These are phyloP conservation scores for Melanostoma mellinum DNA, from an alignment of 2,888 invertebrate genomes.

Conservation along the genomic window DNA sequence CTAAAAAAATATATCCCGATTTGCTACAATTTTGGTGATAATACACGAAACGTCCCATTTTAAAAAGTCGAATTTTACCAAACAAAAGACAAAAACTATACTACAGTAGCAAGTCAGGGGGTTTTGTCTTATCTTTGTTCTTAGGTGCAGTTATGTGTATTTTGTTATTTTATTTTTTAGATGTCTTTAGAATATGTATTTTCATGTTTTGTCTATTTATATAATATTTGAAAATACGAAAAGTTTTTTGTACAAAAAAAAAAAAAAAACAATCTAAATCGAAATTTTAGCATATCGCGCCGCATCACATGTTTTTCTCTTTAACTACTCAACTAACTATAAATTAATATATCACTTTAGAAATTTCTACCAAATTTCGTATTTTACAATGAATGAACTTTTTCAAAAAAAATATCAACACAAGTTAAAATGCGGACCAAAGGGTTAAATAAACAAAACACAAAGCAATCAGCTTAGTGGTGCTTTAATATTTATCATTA, in stretches of 20 bases:
- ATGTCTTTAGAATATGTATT: slow-evolving; percentile 28
- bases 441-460: slow-evolving; percentile 36
- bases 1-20: not conserved
- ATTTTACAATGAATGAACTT: slow-evolving; percentile 15
- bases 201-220: slow-evolving; percentile 31
- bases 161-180: slow-evolving; percentile 55
- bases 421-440: slow-evolving; percentile 62
- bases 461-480: slow-evolving; percentile 17
- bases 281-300: slow-evolving; percentile 65
- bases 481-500: slow-evolving; percentile 55
- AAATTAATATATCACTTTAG: slow-evolving; percentile 27
- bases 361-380: slow-evolving; percentile 40
- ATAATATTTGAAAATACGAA: slow-evolving; percentile 33
- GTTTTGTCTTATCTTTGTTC: slow-evolving; percentile 44
- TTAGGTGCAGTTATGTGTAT: slow-evolving; percentile 37
- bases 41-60: slow-evolving; percentile 67
- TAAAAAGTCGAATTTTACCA: slow-evolving; percentile 54
- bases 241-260: slow-evolving; percentile 48
- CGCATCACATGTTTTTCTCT: slow-evolving; percentile 59
- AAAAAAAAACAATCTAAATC: slow-evolving; percentile 26
- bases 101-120: slow-evolving; percentile 43
- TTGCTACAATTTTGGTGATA: slow-evolving; percentile 44
- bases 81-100: slow-evolving; percentile 27
- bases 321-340: slow-evolving; percentile 22
- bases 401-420: slow-evolving; percentile 14